Evolutionary conservation across 1,140 invertebrate genomes (phyloP).

Genomic region (Drosophila rufa): DNA sequence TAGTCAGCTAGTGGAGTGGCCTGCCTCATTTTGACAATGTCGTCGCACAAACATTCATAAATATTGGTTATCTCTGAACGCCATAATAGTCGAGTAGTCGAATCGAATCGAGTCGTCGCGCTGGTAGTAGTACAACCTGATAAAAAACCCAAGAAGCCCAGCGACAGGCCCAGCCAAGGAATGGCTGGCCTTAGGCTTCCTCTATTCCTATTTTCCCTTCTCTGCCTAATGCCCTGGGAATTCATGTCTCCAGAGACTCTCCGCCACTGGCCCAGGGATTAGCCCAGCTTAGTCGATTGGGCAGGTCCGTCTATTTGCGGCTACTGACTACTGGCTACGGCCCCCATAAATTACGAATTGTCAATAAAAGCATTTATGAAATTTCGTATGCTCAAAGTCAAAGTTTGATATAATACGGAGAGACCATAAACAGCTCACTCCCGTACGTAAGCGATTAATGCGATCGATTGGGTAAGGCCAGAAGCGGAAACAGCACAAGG

Average conservation of each 20-base stretch:
- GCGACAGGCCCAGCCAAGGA: constrained; percentile 28
- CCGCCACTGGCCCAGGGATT: constrained; percentile 52
- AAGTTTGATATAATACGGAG: constrained; percentile 82
- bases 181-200: constrained; percentile 8
- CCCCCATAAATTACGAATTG: constrained; percentile 73
- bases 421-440: constrained; percentile 59
- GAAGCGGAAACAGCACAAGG: constrained; percentile 37
- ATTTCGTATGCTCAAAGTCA: constrained; percentile 69
- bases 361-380: constrained; percentile 69
- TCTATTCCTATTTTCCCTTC: background rate
- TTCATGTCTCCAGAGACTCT: constrained; percentile 20
- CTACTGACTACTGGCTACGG: constrained; percentile 39
- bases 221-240: background rate
- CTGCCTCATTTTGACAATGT: constrained; percentile 75
- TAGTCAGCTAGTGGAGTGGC: constrained; percentile 48
- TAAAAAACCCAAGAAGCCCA: constrained; percentile 48
- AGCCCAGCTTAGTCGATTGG: constrained; percentile 52
- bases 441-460: constrained; percentile 55
- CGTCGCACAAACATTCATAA: constrained; percentile 68
- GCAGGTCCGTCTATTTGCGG: constrained; percentile 58
- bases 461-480: constrained; percentile 27
- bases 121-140: constrained; percentile 61
- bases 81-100: constrained; percentile 72
- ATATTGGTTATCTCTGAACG: constrained; percentile 77
- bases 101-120: constrained; percentile 41